Evolutionary conservation across 2,888 invertebrate genomes (phyloP), one percentile per base, ranked within the genome.

Genomic region (Exephanes ischioxanthus): DNA sequence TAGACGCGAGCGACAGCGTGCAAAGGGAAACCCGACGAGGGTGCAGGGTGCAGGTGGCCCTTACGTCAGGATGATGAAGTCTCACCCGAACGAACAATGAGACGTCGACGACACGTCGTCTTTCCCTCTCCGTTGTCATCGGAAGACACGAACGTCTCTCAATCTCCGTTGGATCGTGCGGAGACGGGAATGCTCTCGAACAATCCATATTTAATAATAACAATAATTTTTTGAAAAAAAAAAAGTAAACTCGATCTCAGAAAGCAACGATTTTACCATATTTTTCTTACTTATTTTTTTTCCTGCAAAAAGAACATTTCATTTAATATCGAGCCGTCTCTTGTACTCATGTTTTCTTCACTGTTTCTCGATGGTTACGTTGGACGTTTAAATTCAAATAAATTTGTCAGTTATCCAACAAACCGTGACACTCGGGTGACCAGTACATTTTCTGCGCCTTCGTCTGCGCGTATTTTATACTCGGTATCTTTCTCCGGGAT

Each of bases 11-110:
- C 33, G 79, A 72, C 61, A 58, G 68, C 73, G 72, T 61, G 73
- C 45, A 58, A 71, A 84, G 87, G 80, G 83, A 87, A 87, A 86
- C 70, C 79, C 58, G 80, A 86, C 87, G 89, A 89, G 91, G 90
- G 89, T 82, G 41, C 45, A 81, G 85, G 82, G 82, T 90, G 90
- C 92, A 92, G 91, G 92, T 92, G 92, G 89, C 88, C 90, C 88
- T 88, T 90, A 88, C 87, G 90, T 90, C 91, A 88, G 79, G 89
- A 91, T 90, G 89, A 91, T 91, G 89, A 91, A 91, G 88, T 90
- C 90, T 89, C 89, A 88, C 86, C 86, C 90, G 87, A 85, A 84
- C 88, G 90, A 90, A 91, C 91, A 92, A 92, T 92, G 89, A 89
- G 85, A 77, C 76, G 51, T 68, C 78, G 79, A 71, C 78, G 48